A percentile compares a stretch with the other conserved stretches of the same genome.
These are phyloP conservation scores for Ictalurus furcatus DNA, from an alignment of 2,113 vertebrate species.

Conservation along the genomic window DNA sequence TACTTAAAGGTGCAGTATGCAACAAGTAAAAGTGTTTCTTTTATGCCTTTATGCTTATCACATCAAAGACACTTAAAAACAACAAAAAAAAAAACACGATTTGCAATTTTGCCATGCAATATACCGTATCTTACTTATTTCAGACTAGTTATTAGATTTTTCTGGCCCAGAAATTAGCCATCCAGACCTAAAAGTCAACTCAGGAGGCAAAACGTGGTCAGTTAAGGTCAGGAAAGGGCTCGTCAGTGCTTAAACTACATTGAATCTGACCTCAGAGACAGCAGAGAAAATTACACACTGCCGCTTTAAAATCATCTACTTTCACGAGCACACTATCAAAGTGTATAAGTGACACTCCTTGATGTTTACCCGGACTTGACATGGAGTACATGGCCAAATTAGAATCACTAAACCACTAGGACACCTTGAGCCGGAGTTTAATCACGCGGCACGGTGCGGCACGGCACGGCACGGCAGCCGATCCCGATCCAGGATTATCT, in stretches of 20 bases:
- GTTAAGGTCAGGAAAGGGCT: background rate
- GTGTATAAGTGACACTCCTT: background rate
- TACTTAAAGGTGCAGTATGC: background rate
- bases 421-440: background rate
- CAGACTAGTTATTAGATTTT: background rate
- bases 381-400: background rate
- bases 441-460: background rate
- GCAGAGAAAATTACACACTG: background rate
- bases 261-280: background rate
- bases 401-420: background rate
- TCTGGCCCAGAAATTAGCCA: background rate
- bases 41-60: background rate
- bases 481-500: background rate
- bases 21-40: background rate
- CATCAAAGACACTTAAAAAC: background rate
- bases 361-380: background rate
- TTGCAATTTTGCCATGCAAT: too few species aligned
- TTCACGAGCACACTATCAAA: background rate
- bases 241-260: background rate
- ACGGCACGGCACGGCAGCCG: background rate
- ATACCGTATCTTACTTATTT: background rate
- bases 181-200: background rate
- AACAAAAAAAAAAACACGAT: background rate
- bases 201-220: background rate
- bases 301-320: background rate